Evolutionary conservation across 1,140 invertebrate species (phyloP), one percentile per base, ranked within the genome.

Genomic region (Idris sp.): DNA sequence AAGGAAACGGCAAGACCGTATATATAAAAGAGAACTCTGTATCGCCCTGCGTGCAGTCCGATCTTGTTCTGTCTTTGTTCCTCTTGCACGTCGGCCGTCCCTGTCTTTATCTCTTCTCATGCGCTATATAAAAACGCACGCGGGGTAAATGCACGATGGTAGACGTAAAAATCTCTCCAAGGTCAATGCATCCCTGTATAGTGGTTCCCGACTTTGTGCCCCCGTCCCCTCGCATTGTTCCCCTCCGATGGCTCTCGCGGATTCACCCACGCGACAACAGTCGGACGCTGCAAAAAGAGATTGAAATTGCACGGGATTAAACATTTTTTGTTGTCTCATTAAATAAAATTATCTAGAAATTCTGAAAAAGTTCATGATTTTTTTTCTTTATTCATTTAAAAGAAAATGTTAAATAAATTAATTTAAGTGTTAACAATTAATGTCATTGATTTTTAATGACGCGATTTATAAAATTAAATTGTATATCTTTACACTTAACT

Each of bases 111-210:
- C 56, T 35, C 38, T 30, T 6, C 10, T 10, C 31, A 8, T 22
- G 30, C 58, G 26, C 56, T 41, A 9, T 35, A 28, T 33, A 61
- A 51, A 22, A 54, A 59, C 36, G 13, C 41, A 10, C 40, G 40
- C 73, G 83, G 84, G 85, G 84, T 87, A 80, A 87, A 87, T 72
- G 86, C 65, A 82, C 85, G 76, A 79, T 59, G 81, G 83, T 84
- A 87, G 85, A 87, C 85, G 82, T 82, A 87, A 87, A 87, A 87
- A 87, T 87, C 84, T 84, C 84, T 82, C 68, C 85, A 87, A 87
- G 86, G 86, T 84, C 85, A 81, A 76, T 86, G 86, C 86, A 87
- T 87, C 85, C 86, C 85, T 82, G 81, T 81, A 76, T 81, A 74
- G 78, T 79, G 74, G 73, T 79, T 75, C 56, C 71, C 69, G 56